phyloP scores from a whole-genome alignment of 2,888 invertebrate species.

The Eilema sororculum region DNA sequence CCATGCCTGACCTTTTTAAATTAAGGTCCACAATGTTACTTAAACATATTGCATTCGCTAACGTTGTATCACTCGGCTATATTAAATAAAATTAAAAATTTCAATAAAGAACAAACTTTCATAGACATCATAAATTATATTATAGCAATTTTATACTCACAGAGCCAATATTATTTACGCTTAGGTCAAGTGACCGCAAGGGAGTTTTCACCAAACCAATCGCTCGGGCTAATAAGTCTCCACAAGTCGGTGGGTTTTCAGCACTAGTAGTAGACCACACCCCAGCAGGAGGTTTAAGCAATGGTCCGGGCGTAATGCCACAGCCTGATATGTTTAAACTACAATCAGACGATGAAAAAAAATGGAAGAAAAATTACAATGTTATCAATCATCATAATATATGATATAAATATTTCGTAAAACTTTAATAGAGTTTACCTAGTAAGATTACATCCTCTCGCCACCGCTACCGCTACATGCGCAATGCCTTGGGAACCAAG shows the following conservation, averaged over 20 bases:
- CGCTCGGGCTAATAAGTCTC: constrained; percentile 81
- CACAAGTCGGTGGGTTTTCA: constrained; percentile 81
- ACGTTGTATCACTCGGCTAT: constrained; percentile 73
- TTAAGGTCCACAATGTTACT: constrained; percentile 81
- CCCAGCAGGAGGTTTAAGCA: constrained; percentile 77
- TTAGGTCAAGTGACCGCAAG: constrained; percentile 78
- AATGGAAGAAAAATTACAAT: neutral
- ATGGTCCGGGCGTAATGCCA: constrained; percentile 76
- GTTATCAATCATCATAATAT: neutral
- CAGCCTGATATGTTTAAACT: constrained; percentile 84
- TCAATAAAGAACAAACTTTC: neutral
- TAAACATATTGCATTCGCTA: constrained; percentile 81
- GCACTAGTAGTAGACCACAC: constrained; percentile 83
- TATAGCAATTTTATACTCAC: constrained; percentile 61
- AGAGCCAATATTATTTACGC: constrained; percentile 82
- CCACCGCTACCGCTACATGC: constrained; percentile 78
- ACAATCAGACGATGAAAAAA: neutral
- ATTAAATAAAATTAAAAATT: constrained; percentile 26
- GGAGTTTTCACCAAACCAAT: constrained; percentile 83
- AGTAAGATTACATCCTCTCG: constrained; percentile 81
- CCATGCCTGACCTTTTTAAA: constrained; percentile 82
- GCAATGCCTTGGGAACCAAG: constrained; percentile 81
- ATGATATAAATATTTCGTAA: too few relatives aligned
- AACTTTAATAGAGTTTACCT: constrained; percentile 58
- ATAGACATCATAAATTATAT: neutral